phyloP scores from a whole-genome alignment of 2,888 invertebrate genomes.

The Leptopterna dolabrata region DNA sequence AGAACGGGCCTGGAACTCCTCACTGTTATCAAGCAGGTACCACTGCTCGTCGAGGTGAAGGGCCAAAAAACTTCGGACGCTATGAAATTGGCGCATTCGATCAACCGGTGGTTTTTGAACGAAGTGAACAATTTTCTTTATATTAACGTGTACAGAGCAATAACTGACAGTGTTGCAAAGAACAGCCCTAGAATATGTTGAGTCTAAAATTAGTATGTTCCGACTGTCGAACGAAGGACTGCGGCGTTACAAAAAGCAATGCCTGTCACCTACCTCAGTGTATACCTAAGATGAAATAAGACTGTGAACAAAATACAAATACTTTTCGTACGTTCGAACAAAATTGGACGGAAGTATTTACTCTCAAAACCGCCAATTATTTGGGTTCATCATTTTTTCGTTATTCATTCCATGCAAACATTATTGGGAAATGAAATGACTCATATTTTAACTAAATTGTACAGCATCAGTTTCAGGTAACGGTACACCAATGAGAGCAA shows the following conservation, averaged over 20 bases:
- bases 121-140: constrained; percentile 47
- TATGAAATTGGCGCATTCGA: constrained; percentile 36
- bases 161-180: constrained; percentile 5
- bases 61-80: constrained; percentile 39
- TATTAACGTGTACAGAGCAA: constrained; percentile 32
- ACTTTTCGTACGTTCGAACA: no score
- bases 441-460: no score
- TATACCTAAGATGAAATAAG: neutral
- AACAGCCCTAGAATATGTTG: neutral
- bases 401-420: no score
- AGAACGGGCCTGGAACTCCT: constrained; percentile 26
- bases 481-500: no score
- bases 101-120: constrained; percentile 42
- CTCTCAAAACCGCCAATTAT: no score
- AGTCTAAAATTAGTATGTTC: neutral
- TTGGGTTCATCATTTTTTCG: no score
- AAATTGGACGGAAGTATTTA: no score
- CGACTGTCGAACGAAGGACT: neutral
- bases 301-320: neutral
- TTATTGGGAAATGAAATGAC: no score
- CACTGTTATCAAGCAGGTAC: constrained; percentile 46
- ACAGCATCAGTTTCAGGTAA: no score
- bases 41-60: constrained; percentile 25
- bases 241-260: neutral
- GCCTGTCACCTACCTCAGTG: neutral